Percentiles rank a stretch among this genome's conserved stretches.
Conservation (phyloP, 2,113 vertebrate genomes). For the Gasterosteus nipponicus region DNA sequence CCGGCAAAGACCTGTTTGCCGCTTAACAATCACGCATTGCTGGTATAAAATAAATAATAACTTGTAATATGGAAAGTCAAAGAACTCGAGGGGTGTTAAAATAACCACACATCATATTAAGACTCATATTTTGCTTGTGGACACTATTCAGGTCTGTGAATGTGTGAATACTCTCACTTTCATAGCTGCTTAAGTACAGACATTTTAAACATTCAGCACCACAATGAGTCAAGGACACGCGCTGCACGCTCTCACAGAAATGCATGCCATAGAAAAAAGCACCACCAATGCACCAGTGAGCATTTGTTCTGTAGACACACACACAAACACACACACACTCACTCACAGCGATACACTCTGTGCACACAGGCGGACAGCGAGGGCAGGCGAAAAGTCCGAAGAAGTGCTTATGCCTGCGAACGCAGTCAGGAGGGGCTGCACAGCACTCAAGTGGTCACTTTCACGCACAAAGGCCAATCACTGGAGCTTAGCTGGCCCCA, state of each 20-base stretch:
- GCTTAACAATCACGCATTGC: background rate
- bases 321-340: slow-evolving; percentile 17
- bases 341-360: slow-evolving; percentile 22
- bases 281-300: slow-evolving; percentile 39
- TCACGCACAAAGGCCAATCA: slow-evolving; percentile 67
- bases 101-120: background rate
- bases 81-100: background rate
- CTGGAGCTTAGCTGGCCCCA: slow-evolving; percentile 70
- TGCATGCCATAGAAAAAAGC: slow-evolving; percentile 23
- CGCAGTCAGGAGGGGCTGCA: slow-evolving; percentile 46
- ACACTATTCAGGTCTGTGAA: background rate
- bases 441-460: slow-evolving; percentile 69
- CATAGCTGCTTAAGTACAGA: background rate
- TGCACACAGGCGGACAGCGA: slow-evolving; percentile 6
- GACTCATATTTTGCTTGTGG: background rate
- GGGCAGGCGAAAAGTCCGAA: slow-evolving; percentile 56
- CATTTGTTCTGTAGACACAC: slow-evolving; percentile 1
- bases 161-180: background rate
- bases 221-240: background rate
- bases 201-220: too few species aligned
- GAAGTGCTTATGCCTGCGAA: slow-evolving; percentile 74
- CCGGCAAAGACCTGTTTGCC: background rate
- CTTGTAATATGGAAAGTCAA: background rate
- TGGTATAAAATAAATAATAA: too few species aligned
- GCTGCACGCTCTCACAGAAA: background rate